Evolutionary conservation across 2,888 invertebrate genomes (phyloP), one percentile per base, ranked within the genome.

Genomic region (Drosophila testacea): DNA sequence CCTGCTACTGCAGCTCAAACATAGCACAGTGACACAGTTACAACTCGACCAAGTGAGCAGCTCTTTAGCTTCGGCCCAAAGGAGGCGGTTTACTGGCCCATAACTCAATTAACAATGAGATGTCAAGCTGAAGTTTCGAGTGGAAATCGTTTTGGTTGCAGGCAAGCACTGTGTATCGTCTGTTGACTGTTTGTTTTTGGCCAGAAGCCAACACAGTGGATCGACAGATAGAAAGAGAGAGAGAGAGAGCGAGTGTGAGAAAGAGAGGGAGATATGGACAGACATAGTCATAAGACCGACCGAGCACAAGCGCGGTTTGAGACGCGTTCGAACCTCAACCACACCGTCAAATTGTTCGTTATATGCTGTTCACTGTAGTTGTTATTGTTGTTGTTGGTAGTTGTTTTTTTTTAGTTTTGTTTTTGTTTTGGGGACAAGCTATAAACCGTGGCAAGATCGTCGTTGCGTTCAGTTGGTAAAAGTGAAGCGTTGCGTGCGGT

Each of bases 371-470:
- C 52, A 41, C 42, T 32, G 41, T 34, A 41, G 39, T 69, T 61
- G 70, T 55, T 59, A 59, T 65, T 52, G 44, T 34, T 55, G 61
- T 62, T 50, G 42, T 41, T 61, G 52, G 62, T 46, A 59, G n/a
- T 50, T 67, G 63, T 61, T 56, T 52, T 42, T 57, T 68, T 61
- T 66, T 72, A 51, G 51, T 79, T 73, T 77, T 73, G 76, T 72
- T 68, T 76, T 72, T 67, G 55, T 69, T 65, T 67, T 92, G 91
- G 90, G 91, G 91, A 91, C 90, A 92, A 91, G 92, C 92, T 92
- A 93, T 93, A 92, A 92, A 90, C 92, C 86, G 90, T 90, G 91
- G 90, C 89, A 91, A 91, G 90, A 90, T 90, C 90, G 90, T 85
- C 90, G 83, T 79, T 84, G 79, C 90, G 91, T 91, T 91, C 93